Evolutionary conservation across 2,888 invertebrate genomes (phyloP).

Genomic region (Cenopis cana): DNA sequence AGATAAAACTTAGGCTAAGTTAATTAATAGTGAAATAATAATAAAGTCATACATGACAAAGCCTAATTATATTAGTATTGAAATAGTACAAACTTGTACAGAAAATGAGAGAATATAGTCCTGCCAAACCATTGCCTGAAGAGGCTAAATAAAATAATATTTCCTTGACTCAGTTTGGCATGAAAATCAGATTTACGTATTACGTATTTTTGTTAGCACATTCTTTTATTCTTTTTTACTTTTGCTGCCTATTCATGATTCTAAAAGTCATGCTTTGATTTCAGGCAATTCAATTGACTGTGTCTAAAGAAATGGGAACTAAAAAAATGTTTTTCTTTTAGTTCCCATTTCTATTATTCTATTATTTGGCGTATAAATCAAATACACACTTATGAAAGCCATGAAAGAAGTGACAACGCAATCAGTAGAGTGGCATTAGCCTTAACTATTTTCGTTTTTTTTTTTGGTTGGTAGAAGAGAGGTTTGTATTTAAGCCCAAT

Average conservation of each 20-base stretch:
- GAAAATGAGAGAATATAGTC: not conserved
- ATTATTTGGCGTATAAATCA: not conserved
- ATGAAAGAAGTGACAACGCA: not conserved
- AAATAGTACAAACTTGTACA: not conserved
- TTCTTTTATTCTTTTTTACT: not conserved
- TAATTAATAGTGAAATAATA: no score
- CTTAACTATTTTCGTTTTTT: no score
- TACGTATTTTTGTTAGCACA: not conserved
- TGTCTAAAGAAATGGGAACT: not conserved
- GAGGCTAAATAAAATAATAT: not conserved
- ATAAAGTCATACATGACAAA: no score
- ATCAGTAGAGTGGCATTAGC: not conserved
- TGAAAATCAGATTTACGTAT: not conserved
- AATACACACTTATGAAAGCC: not conserved
- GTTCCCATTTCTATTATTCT: not conserved
- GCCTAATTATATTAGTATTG: no score
- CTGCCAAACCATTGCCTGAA: not conserved
- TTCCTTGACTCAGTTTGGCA: not conserved
- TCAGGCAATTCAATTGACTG: not conserved
- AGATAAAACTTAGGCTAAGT: no score
- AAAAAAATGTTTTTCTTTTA: not conserved
- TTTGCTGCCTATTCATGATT: constrained; percentile 5
- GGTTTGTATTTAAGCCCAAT: no score
- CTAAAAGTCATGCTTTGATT: not conserved
- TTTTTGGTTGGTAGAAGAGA: no score